These are phyloP conservation scores for Echinarachnius parma DNA, from an alignment of 53 echinoderm and acorn worm species.

Conservation along the genomic window DNA sequence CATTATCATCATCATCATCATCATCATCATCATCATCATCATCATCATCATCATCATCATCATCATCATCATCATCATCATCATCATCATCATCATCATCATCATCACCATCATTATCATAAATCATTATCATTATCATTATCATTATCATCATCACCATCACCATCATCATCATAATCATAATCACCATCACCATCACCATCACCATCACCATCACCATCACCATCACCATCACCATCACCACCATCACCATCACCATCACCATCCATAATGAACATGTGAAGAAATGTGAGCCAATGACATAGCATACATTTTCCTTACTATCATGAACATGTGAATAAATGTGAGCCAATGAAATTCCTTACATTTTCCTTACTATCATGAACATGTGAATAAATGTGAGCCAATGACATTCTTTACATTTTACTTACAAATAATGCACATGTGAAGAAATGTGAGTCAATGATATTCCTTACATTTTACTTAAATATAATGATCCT, in stretches of 20 bases:
- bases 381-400: too few relatives aligned
- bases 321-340: too few relatives aligned
- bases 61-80: not conserved
- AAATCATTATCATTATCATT: not conserved
- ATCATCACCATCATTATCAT: not conserved
- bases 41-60: slow-evolving; percentile 16
- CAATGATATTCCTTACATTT: too few relatives aligned
- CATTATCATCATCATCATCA: slow-evolving; percentile 16
- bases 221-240: not conserved
- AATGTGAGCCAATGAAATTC: too few relatives aligned
- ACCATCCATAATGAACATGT: too few relatives aligned
- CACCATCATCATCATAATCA: not conserved
- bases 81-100: not conserved
- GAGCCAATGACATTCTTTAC: too few relatives aligned
- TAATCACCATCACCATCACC: not conserved
- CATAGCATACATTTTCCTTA: too few relatives aligned
- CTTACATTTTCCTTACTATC: too few relatives aligned
- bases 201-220: not conserved
- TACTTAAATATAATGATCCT: too few relatives aligned
- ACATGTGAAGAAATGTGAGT: too few relatives aligned
- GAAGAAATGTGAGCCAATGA: too few relatives aligned
- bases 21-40: slow-evolving; percentile 1
- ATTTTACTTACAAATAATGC: too few relatives aligned
- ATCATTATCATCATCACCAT: not conserved
- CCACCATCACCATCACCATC: slow-evolving; percentile 6